phyloP scores from a whole-genome alignment of 1,140 invertebrate genomes.

The Philaenus spumarius region DNA sequence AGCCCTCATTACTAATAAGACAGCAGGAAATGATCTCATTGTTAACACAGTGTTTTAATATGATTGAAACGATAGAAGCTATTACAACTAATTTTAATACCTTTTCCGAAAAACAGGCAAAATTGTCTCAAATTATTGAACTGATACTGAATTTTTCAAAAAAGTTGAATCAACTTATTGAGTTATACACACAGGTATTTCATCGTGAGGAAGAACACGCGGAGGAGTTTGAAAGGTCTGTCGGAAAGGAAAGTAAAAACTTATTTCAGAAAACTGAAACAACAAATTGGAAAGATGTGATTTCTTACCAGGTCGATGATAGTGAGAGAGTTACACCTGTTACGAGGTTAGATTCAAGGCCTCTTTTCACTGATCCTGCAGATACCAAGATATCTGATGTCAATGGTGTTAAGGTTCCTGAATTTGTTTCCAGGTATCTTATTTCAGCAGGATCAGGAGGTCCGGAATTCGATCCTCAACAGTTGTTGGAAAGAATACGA shows the following conservation, averaged over 20 bases:
- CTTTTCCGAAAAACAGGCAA: not conserved
- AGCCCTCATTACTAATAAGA: too few species aligned
- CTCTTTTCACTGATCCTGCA: slow-evolving; percentile 30
- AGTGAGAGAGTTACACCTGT: slow-evolving; percentile 30
- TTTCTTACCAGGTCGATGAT: slow-evolving; percentile 17
- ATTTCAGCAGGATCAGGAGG: slow-evolving; percentile 26
- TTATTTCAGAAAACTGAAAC: not conserved
- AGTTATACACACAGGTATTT: not conserved
- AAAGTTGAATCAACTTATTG: not conserved
- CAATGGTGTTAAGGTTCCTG: slow-evolving; percentile 17
- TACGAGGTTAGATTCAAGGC: slow-evolving; percentile 38
- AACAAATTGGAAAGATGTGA: slow-evolving; percentile 18
- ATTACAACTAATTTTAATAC: not conserved
- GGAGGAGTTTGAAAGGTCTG: not conserved
- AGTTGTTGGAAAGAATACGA: slow-evolving; percentile 51
- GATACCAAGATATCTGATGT: slow-evolving; percentile 26
- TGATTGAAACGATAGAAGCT: too few species aligned
- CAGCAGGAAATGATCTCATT: too few species aligned
- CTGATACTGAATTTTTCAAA: not conserved
- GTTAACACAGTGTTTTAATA: too few species aligned
- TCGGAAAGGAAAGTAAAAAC: not conserved
- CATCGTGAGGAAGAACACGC: not conserved
- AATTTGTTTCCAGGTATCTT: slow-evolving; percentile 22
- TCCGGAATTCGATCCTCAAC: slow-evolving; percentile 46
- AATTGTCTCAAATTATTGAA: not conserved